Base-by-base conservation (phyloP, 1,140 invertebrate species). In the Drosophila rhopaloa region DNA sequence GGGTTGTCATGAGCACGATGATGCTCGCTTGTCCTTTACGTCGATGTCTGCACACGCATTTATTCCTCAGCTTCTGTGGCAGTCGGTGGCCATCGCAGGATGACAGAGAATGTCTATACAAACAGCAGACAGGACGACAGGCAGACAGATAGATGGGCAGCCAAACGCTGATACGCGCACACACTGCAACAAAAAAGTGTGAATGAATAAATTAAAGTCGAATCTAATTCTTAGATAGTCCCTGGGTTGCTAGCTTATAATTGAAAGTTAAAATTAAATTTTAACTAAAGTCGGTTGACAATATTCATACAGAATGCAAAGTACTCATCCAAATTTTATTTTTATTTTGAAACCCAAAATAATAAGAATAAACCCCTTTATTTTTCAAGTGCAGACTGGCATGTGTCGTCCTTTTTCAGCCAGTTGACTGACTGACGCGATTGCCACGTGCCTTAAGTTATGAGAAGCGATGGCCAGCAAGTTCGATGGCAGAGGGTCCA, bases 91-190 rank as follows among this genome's bases (percentile, higher is more conserved):
- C 65, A 68, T 66, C 60, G 38, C 74, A 67, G 54, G 54, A 57
- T 72, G 70, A 74, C 81, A 61, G 76, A 63, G 67, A 68, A 32
- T 73, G 59, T 57, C 75, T 76, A 76, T 63, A 79, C 65, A 76
- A 60, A 62, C 63, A 71, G 74, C 53, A 53, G 55, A 58, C 55
- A 51, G 58, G 48, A 27, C 56, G 40, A 47, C 37, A 37, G 46
- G 40, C 29, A 37, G 43, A 50, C 54, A 19, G 53, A 27, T 38
- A 51, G 27, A 47, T 38, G 55, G 56, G 14, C 46, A 40, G 55
- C 19, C 46, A 16, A 38, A 44, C 35, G 7, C 40, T 55, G 47
- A 40, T 47, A 53, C 67, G 41, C 43, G 54, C 40, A 9, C 43
- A 46, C 44, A 73, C 47, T 32, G 37, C 35, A 8, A 32, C n/a